Base-by-base conservation (phyloP, 2,888 invertebrate species). In the Temnothorax unifasciatus region DNA sequence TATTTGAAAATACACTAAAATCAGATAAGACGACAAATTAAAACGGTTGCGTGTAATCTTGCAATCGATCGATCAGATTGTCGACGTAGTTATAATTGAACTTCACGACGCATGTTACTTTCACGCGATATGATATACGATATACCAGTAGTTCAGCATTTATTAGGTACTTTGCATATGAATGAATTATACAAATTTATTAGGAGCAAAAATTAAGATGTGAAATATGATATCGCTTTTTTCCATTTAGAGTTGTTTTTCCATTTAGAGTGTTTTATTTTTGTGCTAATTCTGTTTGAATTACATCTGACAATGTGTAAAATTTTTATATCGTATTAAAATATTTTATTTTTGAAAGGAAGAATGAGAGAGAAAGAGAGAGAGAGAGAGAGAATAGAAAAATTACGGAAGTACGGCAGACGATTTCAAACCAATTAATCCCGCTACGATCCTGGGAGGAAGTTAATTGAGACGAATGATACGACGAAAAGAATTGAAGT, bases 401-500 rank as follows among this genome's bases (percentile, higher is more conserved):
- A 81, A 81, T 81, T 59, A 4, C 73, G 79, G 25, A 71, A 59
- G 13, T 81, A 81, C 47, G 47, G 34, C 47, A 0, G 38, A 81
- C 73, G 18, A 71, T 71, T 79, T 34, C 71, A 38, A 61, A 50
- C 25, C 73, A 81, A 81, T 81, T 81, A 81, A 81, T 73, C 50
- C 59, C 50, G 8, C 73, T 18, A 50, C 73, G 73, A 61, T 71
- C 71, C 25, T 25, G 59, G 38, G 38, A 73, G 50, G 59, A 73
- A 81, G 79, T 81, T 81, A 81, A 81, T 71, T 81, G 79, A 81
- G 79, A 81, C 73, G 38, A 81, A 81, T 81, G 59, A 44, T 50
- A 57, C 25, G 68, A 41, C 21, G 13, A 59, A 61, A 71, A 73
- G 59, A 61, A 61, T 81, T 73, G 73, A 81, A 79, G 59, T 71